Evolutionary conservation across 2,113 vertebrate species (phyloP).

Genomic region (Corvus moneduloides): DNA sequence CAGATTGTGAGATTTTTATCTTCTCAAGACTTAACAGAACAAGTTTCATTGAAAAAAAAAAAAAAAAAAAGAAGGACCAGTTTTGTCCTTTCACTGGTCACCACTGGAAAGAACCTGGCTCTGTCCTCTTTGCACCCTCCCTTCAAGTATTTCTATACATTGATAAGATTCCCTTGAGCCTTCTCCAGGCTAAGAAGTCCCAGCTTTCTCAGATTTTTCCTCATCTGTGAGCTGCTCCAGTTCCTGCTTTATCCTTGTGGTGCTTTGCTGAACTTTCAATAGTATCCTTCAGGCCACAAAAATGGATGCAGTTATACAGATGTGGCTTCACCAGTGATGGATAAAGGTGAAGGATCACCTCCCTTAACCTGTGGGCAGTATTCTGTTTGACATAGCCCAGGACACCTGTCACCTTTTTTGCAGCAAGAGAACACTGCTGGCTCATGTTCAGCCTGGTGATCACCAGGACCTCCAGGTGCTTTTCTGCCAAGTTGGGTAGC

Average conservation of each 20-base stretch:
- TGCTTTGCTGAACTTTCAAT: not conserved
- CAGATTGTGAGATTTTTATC: not conserved
- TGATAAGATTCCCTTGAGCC: not conserved
- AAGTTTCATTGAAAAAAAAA: not conserved
- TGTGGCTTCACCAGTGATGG: not conserved
- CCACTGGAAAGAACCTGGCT: not conserved
- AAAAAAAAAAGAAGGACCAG: too few species aligned
- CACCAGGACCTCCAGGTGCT: not conserved
- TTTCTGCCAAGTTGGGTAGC: not conserved
- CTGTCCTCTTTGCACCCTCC: not conserved
- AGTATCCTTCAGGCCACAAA: not conserved
- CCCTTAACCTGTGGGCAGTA: fast-evolving
- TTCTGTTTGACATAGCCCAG: not conserved
- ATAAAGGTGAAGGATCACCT: not conserved
- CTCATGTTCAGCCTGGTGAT: not conserved
- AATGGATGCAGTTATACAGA: not conserved
- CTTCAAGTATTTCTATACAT: not conserved
- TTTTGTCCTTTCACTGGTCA: not conserved
- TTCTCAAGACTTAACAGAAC: not conserved
- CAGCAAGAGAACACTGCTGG: not conserved
- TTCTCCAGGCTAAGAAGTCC: not conserved
- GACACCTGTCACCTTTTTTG: not conserved
- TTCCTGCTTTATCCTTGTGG: not conserved
- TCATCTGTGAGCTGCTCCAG: not conserved
- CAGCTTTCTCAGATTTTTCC: not conserved